Base-by-base conservation (phyloP, 2,113 vertebrate genomes). In the Oryzias curvinotus region DNA sequence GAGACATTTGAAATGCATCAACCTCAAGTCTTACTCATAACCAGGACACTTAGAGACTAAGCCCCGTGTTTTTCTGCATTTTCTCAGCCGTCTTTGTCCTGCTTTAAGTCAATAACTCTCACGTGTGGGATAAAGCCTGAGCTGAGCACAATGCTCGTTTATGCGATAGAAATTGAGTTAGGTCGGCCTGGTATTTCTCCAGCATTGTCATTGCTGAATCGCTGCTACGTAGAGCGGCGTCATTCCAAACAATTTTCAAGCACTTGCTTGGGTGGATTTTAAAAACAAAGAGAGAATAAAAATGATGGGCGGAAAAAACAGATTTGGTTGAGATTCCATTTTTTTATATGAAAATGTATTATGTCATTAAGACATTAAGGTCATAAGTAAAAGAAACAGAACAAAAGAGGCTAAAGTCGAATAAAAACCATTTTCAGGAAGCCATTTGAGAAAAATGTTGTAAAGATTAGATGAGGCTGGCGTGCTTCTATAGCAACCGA, bases 1-100 rank as follows among this genome's bases (percentile, higher is more conserved):
- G 26, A 73, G 25, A 49, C 57, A 83, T 78, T 7, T 15, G 55
- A 77, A 78, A 49, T 64, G 78, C 78, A 57, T 64, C 69, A 67
- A 64, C 71, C 69, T 62, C 4, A 19, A 54, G 12, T 59, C 19
- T 79, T 69, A 60, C 26, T 57, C 62, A 75, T 23, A 44, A 21
- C 45, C 23, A 13, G 52, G 65, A 28, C 51, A 59, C 8, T 41
- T 14, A 21, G 58, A 67, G 44, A 66, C 7, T 54, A 10, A 50
- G 68, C 19, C 17, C 5, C 28, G 12, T 36, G 18, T 49, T 71
- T 48, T 47, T 70, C 56, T 51, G 41, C 48, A 45, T 36, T 49
- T 48, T 51, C 54, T 13, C 44, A 72, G 49, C 69, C 36, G 8
- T 36, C 10, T 69, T 56, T 57, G 63, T 68, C 62, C 65, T 55